These are phyloP conservation scores for Monopis laevigella DNA, from an alignment of 2,888 invertebrate species.

Conservation along the genomic window DNA sequence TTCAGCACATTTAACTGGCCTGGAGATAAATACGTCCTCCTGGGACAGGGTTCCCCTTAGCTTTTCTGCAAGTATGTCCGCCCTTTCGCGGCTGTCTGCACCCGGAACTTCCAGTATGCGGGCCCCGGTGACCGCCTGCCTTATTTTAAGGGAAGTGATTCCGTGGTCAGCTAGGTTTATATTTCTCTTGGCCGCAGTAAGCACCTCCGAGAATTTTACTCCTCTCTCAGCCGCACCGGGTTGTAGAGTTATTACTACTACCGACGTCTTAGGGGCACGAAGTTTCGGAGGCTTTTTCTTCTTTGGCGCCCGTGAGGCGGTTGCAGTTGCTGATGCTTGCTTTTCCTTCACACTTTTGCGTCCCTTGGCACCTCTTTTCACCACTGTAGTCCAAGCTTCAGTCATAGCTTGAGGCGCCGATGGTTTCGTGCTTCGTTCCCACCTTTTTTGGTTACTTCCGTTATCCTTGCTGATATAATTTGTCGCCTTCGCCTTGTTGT, in stretches of 20 bases:
- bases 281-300: too few species aligned
- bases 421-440: too few species aligned
- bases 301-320: too few species aligned
- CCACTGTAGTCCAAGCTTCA: too few species aligned
- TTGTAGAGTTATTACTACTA: slow-evolving; percentile 16
- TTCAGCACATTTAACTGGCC: slow-evolving; percentile 8
- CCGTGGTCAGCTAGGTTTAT: slow-evolving; percentile 11
- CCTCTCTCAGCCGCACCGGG: slow-evolving; percentile 16
- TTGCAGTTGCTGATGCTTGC: too few species aligned
- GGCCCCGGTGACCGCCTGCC: slow-evolving; percentile 15
- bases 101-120: slow-evolving; percentile 16
- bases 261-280: slow-evolving; percentile 13
- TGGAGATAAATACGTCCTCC: neutral
- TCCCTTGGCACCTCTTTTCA: too few species aligned
- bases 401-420: too few species aligned
- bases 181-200: slow-evolving; percentile 12
- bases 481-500: too few species aligned
- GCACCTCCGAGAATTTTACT: slow-evolving; percentile 8
- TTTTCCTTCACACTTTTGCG: too few species aligned
- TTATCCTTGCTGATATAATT: too few species aligned
- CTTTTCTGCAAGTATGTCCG: slow-evolving; percentile 15
- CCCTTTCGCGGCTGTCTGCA: slow-evolving; percentile 7
- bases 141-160: neutral
- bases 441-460: too few species aligned
- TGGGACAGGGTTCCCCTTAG: slow-evolving; percentile 11